Base-by-base conservation (phyloP, 2,888 invertebrate genomes). In the Ectropis crepuscularia region DNA sequence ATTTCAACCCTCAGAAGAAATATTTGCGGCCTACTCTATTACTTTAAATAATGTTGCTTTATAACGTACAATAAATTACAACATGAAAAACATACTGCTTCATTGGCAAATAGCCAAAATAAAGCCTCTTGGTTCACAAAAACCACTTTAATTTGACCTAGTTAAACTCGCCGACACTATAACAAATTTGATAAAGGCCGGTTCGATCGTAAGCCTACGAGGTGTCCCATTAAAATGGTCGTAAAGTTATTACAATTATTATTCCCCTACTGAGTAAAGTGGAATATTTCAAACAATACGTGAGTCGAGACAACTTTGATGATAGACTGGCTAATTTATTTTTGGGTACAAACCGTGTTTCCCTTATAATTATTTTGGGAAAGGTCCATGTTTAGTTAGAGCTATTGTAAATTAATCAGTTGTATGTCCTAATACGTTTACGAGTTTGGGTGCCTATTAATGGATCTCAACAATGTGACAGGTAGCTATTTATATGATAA, bases 11-110 rank as follows among this genome's bases (percentile, higher is more conserved):
- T 68, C 68, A 66, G 65, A 69, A 65, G 63, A 70, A 69, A 72
- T 70, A 74, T 69, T 68, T 74, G 69, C 73, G 73, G 72, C 16
- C 16, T 28, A 1, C 16, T 76, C 74, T 73, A 70, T 74, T 76
- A 51, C 73, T 73, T 73, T 61, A 74, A 77, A 76, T 72, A 73
- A 75, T 75, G 71, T 64, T 70, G 68, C 60, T 77, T 79, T 81
- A 80, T 72, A 77, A 76, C 73, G 70, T 76, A 72, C 71, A 68
- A 80, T 82, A 82, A 80, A 82, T 80, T 71, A 72, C 72, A 73
- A 76, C 74, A 78, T 78, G 73, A 76, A 75, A 73, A 77, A 78
- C 77, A 80, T 74, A 79, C 74, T 77, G 79, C 75, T 71, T 69
- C 66, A 67, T 74, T 83, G 83, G 84, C 74, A 48, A 55, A 11